Base-by-base conservation (phyloP, 1,140 invertebrate species). In the Orchestia grillus region DNA sequence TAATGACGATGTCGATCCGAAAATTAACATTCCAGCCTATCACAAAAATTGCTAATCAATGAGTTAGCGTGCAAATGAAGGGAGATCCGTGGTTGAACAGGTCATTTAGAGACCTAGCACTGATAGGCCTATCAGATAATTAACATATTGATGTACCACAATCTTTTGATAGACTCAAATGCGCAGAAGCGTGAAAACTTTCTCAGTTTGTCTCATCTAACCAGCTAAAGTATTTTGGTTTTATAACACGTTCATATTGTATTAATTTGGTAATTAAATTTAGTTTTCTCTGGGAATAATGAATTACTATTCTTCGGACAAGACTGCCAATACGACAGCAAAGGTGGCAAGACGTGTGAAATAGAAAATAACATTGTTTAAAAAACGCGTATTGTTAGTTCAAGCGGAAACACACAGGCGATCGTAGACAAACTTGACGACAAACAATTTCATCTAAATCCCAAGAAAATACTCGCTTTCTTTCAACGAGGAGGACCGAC, bases 101-200 rank as follows among this genome's bases (percentile, higher is more conserved):
- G 44, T 28, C 92, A 45, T 94, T 94, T 94, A 45, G 6, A 8
- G 92, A 44, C 92, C 3, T 45, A 94, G 44, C 41, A 94, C 62
- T 77, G 92, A 94, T 94, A 94, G 92, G 92, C 92, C 92, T 94
- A 94, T 94, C 92, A n/a, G 44, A 45, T 94, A 94, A 94, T 94
- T 94, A 94, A 44, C 44, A 42, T 94, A 94, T 47, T 94, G 92
- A 47, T 94, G 92, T 44, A 28, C 92, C 19, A n/a, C 3, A 94
- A 94, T 45, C 44, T 42, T 90, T 19, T 28, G 62, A 77, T 19
- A 19, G 28, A 77, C 62, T 77, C 1, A 23, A 36, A 15, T 23
- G 28, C 62, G 28, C 62, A 77, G 62, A 36, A 77, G 28, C 62
- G 11, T 77, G 15, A 23, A 77, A 23, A 77, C 3, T 77, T 19